Evolutionary conservation across 2,113 vertebrate genomes (phyloP), one percentile per base, ranked within the genome.

Genomic region (Carettochelys insculpta): DNA sequence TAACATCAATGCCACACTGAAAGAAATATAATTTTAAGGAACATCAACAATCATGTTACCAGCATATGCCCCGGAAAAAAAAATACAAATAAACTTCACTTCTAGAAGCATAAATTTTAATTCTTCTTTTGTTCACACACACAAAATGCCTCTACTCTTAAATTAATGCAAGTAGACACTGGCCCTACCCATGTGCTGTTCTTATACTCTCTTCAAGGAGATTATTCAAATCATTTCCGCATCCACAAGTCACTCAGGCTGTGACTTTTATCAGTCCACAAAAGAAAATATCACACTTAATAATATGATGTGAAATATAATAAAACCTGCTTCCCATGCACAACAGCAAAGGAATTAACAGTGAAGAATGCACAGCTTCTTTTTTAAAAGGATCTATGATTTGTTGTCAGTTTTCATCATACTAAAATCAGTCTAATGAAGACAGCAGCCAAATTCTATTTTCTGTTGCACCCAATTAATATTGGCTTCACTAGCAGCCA

Each of bases 1-100:
- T 68, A 83, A 89, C 86, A 94, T 82, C 82, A 82, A 4, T 51
- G 43, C 34, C 45, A 90, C 43, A 54, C 83, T 75, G 79, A 94
- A 92, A 85, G 87, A 92, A 79, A 34, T 94, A 88, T 4, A 75
- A 73, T 65, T 65, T 90, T 78, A 86, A 82, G 58, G 54, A 92
- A 92, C 76, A 95, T 25, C 87, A 95, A 90, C 71, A 89, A n/a
- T 93, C 91, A 90, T 93, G 90, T 92, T 90, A 95, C 38, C 43
- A 31, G 47, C 45, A 17, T 84, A 86, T 78, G 68, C n/a, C 43
- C 77, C 58, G n/a, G n/a, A 16, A 25, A 80, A 88, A 80, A 94
- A 89, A 92, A 88, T 12, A 71, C 45, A 86, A 71, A n/a, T 38
- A 93, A 93, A 73, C 80, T 81, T 19, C 73, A 82, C 71, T 80